phyloP scores from a whole-genome alignment of 2,797 vertebrate species.

The Scolopax bukidnonensis region DNA sequence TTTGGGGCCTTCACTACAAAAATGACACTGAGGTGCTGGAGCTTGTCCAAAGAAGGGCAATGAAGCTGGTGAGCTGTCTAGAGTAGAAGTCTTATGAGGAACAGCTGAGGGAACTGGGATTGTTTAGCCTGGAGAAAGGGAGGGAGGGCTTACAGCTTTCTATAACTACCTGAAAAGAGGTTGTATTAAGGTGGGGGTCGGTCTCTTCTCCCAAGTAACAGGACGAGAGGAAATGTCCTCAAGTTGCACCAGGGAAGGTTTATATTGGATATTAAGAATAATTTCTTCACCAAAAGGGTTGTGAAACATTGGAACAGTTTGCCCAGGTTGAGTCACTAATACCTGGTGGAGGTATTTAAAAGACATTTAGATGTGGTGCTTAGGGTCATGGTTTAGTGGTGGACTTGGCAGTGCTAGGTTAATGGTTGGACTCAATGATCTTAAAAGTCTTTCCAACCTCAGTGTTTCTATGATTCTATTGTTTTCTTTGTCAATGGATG shows the following conservation, averaged over 20 bases:
- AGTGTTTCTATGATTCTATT: background rate
- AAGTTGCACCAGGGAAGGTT: background rate
- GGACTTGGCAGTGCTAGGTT: background rate
- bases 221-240: background rate
- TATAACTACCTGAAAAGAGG: background rate
- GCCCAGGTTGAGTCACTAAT: background rate
- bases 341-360: background rate
- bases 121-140: background rate
- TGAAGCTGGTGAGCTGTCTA: background rate
- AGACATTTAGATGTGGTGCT: accelerated
- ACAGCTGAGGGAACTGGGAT: background rate
- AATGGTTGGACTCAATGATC: background rate
- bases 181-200: accelerated
- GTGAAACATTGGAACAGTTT: background rate
- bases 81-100: background rate
- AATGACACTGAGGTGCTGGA: background rate
- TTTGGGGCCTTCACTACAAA: background rate
- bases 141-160: background rate
- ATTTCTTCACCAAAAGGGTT: background rate
- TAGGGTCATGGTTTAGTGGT: background rate
- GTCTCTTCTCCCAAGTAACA: background rate
- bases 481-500: background rate
- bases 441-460: background rate
- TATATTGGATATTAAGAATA: background rate
- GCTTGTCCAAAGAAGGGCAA: background rate